Evolutionary conservation across 2,888 invertebrate genomes (phyloP), one percentile per base, ranked within the genome.

Genomic region (Diabrotica balteata): DNA sequence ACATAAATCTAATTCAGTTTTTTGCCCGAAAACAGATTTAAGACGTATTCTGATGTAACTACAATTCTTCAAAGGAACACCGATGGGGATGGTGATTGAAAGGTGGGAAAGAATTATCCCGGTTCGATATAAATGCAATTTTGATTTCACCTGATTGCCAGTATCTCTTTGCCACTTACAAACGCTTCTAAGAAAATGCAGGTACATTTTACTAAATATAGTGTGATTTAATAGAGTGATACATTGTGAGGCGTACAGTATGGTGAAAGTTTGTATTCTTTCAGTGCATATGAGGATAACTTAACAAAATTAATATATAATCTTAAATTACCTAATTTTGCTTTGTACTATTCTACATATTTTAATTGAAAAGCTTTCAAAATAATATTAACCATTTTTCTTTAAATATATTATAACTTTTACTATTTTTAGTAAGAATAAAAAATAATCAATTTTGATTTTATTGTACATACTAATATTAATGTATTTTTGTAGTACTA

Each of bases 121-220:
- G 55, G 57, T 57, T 71, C 68, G 66, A 67, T 73, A 73, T 73
- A 73, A 71, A 74, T 69, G 70, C 66, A 60, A 63, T 59, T 66
- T 58, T 68, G 66, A 71, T 73, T 75, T 73, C 72, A 71, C 72
- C 62, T 66, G 8, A 45, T 51, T 70, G 66, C 68, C 68, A 75
- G 73, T 75, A 69, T 62, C 59, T 52, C 45, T 60, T 63, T 55
- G 45, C 65, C 51, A 59, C 62, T 64, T 54, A 49, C 49, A 62
- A 11, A 44, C 10, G 60, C 47, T 45, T 61, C 10, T 46, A 42
- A 9, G 59, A 71, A 70, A 73, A 74, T 74, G 74, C 71, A 74
- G 68, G 69, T 72, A 70, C 45, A 60, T 57, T 63, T 52, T 17
- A 54, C 54, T 32, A 43, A 43, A 55, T 43, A 49, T 66, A 59